Evolutionary conservation across 2,888 invertebrate species (phyloP).

Genomic region (Germaria angustata): DNA sequence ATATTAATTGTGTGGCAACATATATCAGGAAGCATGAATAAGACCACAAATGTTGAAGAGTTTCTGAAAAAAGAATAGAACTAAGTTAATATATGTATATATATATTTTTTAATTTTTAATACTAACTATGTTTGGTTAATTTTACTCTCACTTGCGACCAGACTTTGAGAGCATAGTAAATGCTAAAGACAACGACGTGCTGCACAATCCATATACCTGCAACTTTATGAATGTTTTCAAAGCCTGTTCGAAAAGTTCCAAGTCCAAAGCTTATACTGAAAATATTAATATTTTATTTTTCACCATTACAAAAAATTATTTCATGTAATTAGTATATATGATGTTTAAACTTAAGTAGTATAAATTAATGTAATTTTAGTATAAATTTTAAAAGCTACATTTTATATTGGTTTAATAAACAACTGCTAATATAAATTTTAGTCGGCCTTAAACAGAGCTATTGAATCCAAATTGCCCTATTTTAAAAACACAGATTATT

Average conservation of each 20-base stretch:
- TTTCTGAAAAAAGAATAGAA: slow-evolving; percentile 66
- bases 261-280: slow-evolving; percentile 76
- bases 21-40: slow-evolving; percentile 74
- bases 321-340: too few species aligned
- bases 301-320: too few species aligned
- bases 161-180: slow-evolving; percentile 80
- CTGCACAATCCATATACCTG: slow-evolving; percentile 82
- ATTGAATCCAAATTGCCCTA: too few species aligned
- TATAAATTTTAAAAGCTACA: too few species aligned
- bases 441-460: too few species aligned
- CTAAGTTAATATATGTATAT: background rate
- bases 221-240: slow-evolving; percentile 82
- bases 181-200: slow-evolving; percentile 79
- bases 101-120: background rate
- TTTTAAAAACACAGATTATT: too few species aligned
- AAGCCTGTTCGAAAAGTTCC: slow-evolving; percentile 83
- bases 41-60: slow-evolving; percentile 74
- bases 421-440: too few species aligned
- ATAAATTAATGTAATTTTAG: too few species aligned
- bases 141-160: slow-evolving; percentile 79
- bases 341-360: too few species aligned
- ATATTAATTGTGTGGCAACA: slow-evolving; percentile 73
- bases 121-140: slow-evolving; percentile 72
- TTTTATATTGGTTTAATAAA: too few species aligned
- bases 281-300: background rate